Percentiles rank a stretch among this genome's conserved stretches.
phyloP scores from a whole-genome alignment of 2,113 vertebrate genomes.

The Leptobrachium leishanense region DNA sequence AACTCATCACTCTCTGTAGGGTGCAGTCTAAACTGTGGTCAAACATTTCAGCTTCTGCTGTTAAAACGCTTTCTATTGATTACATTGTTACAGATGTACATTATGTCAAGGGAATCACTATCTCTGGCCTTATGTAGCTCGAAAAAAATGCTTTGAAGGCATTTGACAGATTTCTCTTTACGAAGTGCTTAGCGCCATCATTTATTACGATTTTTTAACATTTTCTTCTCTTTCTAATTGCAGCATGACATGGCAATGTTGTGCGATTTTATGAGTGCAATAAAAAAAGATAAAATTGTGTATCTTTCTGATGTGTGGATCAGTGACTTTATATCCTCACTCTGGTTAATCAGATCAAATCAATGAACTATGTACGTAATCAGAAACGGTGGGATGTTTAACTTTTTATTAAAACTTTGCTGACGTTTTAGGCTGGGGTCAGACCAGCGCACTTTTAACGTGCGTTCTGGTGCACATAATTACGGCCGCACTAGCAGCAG shows the following conservation, averaged over 20 bases:
- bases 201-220: not conserved
- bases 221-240: not conserved
- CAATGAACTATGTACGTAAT: slow-evolving; percentile 26
- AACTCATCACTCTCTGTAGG: not conserved
- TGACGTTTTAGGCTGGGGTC: slow-evolving; percentile 10
- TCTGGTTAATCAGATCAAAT: slow-evolving; percentile 30
- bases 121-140: not conserved
- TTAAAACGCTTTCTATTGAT: not conserved
- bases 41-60: not conserved
- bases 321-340: slow-evolving; percentile 17
- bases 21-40: not conserved
- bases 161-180: not conserved
- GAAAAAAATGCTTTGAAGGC: not conserved
- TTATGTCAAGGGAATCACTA: not conserved
- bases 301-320: not conserved
- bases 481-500: too few relatives aligned
- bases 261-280: slow-evolving; percentile 4
- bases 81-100: not conserved
- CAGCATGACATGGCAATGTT: not conserved
- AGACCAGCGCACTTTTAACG: too few relatives aligned
- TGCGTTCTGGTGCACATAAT: too few relatives aligned
- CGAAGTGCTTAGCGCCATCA: not conserved
- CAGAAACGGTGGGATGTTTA: slow-evolving; percentile 3
- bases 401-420: not conserved
- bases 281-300: slow-evolving; percentile 25